Evolutionary conservation across 2,113 vertebrate genomes (phyloP).

Genomic region (Epinephelus lanceolatus): DNA sequence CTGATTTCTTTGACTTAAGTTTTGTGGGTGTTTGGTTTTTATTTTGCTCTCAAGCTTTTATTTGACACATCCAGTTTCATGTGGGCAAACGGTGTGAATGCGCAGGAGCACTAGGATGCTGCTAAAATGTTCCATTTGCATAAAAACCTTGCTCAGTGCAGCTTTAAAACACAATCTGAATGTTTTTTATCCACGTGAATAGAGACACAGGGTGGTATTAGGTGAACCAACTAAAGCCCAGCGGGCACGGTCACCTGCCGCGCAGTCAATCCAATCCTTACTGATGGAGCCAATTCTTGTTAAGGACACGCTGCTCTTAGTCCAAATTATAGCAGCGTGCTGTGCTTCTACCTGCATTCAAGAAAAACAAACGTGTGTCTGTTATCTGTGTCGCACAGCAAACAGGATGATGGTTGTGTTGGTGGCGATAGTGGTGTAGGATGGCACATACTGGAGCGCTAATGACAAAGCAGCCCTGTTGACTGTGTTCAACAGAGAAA

Average conservation of each 20-base stretch:
- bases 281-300: conserved; percentile 38
- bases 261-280: conserved; percentile 22
- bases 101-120: neutral
- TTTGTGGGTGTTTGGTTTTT: neutral
- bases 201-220: conserved; percentile 1
- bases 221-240: conserved; percentile 19
- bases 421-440: conserved; percentile 40
- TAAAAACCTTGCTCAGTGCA: neutral
- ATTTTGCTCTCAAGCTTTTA: neutral
- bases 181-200: neutral
- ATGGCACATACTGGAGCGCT: conserved; percentile 10
- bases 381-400: conserved; percentile 53
- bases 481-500: conserved; percentile 23
- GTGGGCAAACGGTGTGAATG: conserved; percentile 2
- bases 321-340: conserved; percentile 21
- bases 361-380: conserved; percentile 35
- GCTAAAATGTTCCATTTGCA: neutral
- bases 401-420: conserved; percentile 37
- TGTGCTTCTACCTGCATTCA: conserved; percentile 31
- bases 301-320: conserved; percentile 24
- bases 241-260: neutral
- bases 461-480: conserved; percentile 23
- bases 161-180: neutral
- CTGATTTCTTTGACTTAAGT: neutral
- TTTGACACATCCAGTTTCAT: neutral